Conservation (phyloP, 2,888 invertebrate genomes). For the Cephus sareptanus region DNA sequence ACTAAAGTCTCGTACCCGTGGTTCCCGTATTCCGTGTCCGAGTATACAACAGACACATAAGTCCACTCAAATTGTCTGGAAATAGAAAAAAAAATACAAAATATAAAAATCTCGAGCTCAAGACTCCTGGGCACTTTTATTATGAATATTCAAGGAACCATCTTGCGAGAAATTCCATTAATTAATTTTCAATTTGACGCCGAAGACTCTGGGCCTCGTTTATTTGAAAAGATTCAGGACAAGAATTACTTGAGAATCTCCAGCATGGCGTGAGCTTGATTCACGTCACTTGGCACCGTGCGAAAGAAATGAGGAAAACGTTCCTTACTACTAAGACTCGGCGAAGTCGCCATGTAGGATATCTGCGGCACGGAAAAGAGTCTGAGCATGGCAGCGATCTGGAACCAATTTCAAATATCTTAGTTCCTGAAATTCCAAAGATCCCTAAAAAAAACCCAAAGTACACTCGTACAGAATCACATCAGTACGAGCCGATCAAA, state of each 20-base stretch:
- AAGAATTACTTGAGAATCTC: slow-evolving; percentile 67
- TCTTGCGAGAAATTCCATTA: no score
- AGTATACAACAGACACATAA: slow-evolving; percentile 69
- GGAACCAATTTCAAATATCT: slow-evolving; percentile 16
- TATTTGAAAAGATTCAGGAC: background rate
- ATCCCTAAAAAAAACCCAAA: no score
- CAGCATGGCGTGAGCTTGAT: slow-evolving; percentile 70
- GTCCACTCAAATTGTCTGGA: slow-evolving; percentile 68
- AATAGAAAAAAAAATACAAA: slow-evolving; percentile 12
- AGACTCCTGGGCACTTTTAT: background rate
- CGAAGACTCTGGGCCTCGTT: no score
- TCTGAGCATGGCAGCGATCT: slow-evolving; percentile 68
- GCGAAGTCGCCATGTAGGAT: slow-evolving; percentile 70
- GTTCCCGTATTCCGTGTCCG: slow-evolving; percentile 70
- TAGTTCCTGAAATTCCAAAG: background rate
- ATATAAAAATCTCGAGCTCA: background rate
- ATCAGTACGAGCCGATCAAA: background rate
- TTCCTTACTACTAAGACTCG: slow-evolving; percentile 68
- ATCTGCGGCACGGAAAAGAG: slow-evolving; percentile 70
- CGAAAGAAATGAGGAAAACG: slow-evolving; percentile 69
- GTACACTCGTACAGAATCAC: background rate
- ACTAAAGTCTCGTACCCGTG: slow-evolving; percentile 68
- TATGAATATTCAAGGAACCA: no score
- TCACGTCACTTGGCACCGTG: slow-evolving; percentile 70
- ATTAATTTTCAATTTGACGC: no score